Conservation (phyloP, 2,797 vertebrate species). For the Phoebastria nigripes region DNA sequence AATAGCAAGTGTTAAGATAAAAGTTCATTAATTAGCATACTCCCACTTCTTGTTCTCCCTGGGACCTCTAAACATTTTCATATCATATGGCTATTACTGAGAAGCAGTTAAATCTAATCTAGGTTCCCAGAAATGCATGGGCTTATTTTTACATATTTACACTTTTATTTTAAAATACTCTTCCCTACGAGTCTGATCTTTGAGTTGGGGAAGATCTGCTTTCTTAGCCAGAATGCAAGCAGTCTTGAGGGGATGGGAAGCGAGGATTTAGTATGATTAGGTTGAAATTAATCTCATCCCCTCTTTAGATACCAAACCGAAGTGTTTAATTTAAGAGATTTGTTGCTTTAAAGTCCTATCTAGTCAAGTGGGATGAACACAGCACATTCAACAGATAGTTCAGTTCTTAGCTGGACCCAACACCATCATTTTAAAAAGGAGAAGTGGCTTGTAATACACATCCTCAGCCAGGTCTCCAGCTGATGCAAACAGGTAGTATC, state of each 20-base stretch:
- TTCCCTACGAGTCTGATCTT: not conserved
- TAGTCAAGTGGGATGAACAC: not conserved
- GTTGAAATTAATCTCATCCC: not conserved
- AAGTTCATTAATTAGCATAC: not conserved
- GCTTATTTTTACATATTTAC: not conserved
- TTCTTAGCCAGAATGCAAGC: not conserved
- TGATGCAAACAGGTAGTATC: not conserved
- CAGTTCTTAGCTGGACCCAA: not conserved
- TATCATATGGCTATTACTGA: not conserved
- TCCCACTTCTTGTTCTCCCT: not conserved
- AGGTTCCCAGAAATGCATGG: not conserved
- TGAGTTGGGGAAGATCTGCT: not conserved
- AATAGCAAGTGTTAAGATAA: not conserved
- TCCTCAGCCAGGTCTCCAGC: not conserved
- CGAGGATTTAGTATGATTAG: not conserved
- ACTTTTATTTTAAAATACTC: not conserved
- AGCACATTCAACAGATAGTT: not conserved
- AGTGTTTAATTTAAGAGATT: not conserved
- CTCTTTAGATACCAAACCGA: slow-evolving; percentile 14
- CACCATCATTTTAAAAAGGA: not conserved
- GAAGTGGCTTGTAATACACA: not conserved
- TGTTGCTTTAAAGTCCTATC: not conserved
- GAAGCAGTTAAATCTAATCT: not conserved
- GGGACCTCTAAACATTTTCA: not conserved
- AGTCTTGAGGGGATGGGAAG: not conserved